These are phyloP conservation scores for Leucophenga varia DNA, from an alignment of 1,140 invertebrate genomes.

Conservation along the genomic window DNA sequence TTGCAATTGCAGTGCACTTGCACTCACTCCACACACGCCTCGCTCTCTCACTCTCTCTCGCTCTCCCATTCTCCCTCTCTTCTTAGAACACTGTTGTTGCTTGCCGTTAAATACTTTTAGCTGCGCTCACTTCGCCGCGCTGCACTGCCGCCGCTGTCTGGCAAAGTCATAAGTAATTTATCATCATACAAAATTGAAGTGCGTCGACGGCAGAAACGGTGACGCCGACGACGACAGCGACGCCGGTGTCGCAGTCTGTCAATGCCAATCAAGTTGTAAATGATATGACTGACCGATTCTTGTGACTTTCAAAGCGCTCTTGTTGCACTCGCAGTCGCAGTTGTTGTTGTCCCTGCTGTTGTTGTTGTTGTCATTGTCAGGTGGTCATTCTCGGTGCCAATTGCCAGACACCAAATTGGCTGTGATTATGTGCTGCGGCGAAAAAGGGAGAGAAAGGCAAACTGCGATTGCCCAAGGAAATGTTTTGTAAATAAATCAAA, in stretches of 20 bases:
- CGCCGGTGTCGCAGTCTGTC: conserved; percentile 33
- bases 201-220: conserved; percentile 14
- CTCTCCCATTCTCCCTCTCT: not conserved
- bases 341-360: not conserved
- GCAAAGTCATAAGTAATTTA: conserved; percentile 47
- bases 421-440: conserved; percentile 3
- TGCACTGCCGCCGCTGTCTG: conserved; percentile 17
- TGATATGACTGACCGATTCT: conserved; percentile 38
- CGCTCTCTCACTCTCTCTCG: not conserved
- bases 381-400: conserved; percentile 19
- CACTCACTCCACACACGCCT: not conserved
- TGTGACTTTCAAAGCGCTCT: too few relatives aligned
- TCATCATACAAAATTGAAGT: conserved; percentile 44
- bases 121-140: conserved; percentile 21
- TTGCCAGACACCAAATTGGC: conserved; percentile 17
- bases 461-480: conserved; percentile 21
- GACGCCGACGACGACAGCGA: conserved; percentile 14
- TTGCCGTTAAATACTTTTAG: conserved; percentile 33
- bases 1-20: conserved; percentile 1
- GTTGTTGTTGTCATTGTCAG: conserved; percentile 17
- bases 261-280: conserved; percentile 45
- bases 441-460: not conserved
- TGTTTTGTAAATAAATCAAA: conserved; percentile 20
- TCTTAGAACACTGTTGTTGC: conserved; percentile 6
- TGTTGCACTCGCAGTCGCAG: not conserved